Conservation (phyloP, 1,140 invertebrate genomes). For the Hycleus phaleratus region DNA sequence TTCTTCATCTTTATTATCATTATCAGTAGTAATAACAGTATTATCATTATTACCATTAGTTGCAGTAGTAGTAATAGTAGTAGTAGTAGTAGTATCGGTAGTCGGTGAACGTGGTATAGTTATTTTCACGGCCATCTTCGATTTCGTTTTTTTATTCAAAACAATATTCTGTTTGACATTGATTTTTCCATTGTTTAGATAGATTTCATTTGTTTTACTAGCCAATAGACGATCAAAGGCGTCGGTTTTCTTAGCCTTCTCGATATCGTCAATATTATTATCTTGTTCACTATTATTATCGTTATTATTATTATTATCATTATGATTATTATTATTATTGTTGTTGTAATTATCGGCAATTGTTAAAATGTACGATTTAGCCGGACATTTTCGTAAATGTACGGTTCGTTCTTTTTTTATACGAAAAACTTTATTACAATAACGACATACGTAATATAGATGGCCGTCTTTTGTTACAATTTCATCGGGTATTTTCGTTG, state of each 20-base stretch:
- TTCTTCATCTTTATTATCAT: neutral
- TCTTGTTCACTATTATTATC: neutral
- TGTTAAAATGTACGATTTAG: slow-evolving; percentile 1
- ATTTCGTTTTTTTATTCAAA: slow-evolving; percentile 2
- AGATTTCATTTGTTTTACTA: too few species aligned
- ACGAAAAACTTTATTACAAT: slow-evolving; percentile 14
- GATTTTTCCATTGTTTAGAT: neutral
- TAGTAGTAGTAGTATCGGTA: neutral
- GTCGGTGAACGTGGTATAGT: slow-evolving; percentile 3
- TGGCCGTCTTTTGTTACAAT: neutral
- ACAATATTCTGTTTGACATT: slow-evolving; percentile 7
- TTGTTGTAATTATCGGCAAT: neutral
- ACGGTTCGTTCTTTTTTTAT: slow-evolving; percentile 1
- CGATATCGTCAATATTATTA: neutral
- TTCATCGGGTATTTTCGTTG: neutral
- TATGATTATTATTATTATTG: neutral
- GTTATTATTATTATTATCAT: neutral
- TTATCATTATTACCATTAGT: too few species aligned
- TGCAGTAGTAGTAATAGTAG: too few species aligned
- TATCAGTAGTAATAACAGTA: neutral
- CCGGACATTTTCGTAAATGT: slow-evolving; percentile 12
- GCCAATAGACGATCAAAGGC: too few species aligned
- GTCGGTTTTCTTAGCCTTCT: too few species aligned
- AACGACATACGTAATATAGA: slow-evolving; percentile 12
- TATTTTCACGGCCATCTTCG: neutral